These are phyloP conservation scores for Notoglanidium macrostoma DNA, from an alignment of 2,797 vertebrate genomes.

Conservation along the genomic window DNA sequence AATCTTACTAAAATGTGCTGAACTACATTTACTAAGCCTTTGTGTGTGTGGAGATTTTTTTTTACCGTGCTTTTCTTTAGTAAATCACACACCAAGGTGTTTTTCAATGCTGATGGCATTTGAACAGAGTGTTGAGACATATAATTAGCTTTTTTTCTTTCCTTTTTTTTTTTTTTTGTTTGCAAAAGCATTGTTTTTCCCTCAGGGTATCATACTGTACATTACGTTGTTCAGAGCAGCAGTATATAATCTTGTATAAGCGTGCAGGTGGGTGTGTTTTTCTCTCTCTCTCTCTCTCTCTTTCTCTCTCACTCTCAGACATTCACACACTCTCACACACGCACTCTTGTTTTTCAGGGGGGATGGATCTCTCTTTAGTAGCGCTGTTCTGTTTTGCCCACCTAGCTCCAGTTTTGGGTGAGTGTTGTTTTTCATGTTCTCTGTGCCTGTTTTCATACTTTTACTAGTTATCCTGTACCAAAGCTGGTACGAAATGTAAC, in stretches of 20 bases:
- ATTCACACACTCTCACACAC: not conserved
- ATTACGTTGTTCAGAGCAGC: not conserved
- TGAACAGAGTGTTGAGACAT: too few relatives aligned
- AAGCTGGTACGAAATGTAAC: not conserved
- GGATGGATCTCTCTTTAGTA: constrained; percentile 54
- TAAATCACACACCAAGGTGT: not conserved
- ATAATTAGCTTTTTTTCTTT: not conserved
- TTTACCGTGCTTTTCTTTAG: not conserved
- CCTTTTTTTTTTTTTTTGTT: not conserved
- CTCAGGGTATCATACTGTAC: not conserved
- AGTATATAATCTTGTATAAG: not conserved
- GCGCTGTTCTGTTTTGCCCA: constrained; percentile 46
- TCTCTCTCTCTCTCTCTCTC: not conserved
- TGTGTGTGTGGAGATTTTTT: not conserved
- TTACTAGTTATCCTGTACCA: not conserved
- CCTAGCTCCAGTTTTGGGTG: constrained; percentile 53
- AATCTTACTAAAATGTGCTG: not conserved
- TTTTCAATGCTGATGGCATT: not conserved
- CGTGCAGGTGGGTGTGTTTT: not conserved
- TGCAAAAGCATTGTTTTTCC: not conserved
- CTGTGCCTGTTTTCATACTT: not conserved
- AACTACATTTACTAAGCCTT: not conserved
- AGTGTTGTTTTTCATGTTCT: constrained; percentile 34
- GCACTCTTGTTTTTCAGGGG: constrained; percentile 35
- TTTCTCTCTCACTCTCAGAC: not conserved